Evolutionary conservation across 2,113 vertebrate genomes (phyloP).

Genomic region (Leucosticte australis): DNA sequence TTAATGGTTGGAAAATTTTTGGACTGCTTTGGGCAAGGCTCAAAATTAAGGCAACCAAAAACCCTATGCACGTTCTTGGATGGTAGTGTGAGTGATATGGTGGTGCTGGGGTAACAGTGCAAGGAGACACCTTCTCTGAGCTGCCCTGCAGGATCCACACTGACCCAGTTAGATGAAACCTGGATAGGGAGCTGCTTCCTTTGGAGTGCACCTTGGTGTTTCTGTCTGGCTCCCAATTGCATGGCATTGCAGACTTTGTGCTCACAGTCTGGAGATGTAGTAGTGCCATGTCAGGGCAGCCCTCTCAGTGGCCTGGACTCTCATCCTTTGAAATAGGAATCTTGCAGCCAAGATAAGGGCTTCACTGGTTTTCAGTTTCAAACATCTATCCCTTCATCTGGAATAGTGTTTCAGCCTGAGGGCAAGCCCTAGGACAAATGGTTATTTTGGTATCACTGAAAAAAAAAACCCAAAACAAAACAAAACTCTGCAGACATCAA

Average conservation of each 20-base stretch:
- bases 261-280: neutral
- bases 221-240: neutral
- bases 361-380: neutral
- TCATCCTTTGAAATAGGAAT: neutral
- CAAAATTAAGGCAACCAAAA: neutral
- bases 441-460: neutral
- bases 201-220: rapidly evolving
- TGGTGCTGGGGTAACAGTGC: neutral
- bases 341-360: neutral
- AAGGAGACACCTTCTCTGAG: neutral
- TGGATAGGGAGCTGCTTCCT: neutral
- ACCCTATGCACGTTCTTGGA: neutral
- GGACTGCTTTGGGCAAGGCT: neutral
- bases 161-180: neutral
- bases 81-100: neutral
- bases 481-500: neutral
- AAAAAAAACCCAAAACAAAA: neutral
- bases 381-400: neutral
- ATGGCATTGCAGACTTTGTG: neutral
- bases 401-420: neutral
- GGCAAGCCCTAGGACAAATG: neutral
- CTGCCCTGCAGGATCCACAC: neutral
- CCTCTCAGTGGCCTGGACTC: neutral
- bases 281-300: neutral
- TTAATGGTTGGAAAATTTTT: neutral